A percentile compares a stretch with the other conserved stretches of the same genome.
These are phyloP conservation scores for Ictidomys tridecemlineatus DNA, from an alignment of 2,113 vertebrate species.

Conservation along the genomic window DNA sequence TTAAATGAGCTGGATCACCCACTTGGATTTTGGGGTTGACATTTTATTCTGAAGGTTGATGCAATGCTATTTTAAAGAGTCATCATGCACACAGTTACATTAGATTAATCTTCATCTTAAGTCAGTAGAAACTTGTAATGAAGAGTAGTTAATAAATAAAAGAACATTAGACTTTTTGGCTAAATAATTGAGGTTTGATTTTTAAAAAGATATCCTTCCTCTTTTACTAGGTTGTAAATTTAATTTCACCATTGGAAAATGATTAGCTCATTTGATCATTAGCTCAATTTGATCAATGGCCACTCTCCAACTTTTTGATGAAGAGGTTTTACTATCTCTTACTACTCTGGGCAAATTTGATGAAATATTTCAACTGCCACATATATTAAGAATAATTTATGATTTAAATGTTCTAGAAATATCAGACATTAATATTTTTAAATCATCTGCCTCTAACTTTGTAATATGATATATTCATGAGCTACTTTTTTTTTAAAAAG, in stretches of 20 bases:
- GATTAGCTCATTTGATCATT: neutral
- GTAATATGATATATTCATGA: slow-evolving; percentile 23
- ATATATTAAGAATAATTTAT: slow-evolving; percentile 49
- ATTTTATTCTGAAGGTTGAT: slow-evolving; percentile 71
- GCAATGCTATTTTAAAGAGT: slow-evolving; percentile 57
- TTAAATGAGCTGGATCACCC: slow-evolving; percentile 68
- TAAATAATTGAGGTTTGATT: slow-evolving; percentile 70
- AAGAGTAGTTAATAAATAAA: slow-evolving; percentile 68
- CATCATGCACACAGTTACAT: slow-evolving; percentile 62
- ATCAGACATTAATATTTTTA: slow-evolving; percentile 60
- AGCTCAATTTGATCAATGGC: neutral
- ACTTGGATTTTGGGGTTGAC: slow-evolving; percentile 72
- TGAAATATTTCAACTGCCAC: slow-evolving; percentile 56
- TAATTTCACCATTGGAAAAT: slow-evolving; percentile 59
- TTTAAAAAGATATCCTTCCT: slow-evolving; percentile 47
- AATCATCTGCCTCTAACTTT: slow-evolving; percentile 43
- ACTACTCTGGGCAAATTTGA: slow-evolving; percentile 53
- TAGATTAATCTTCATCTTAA: slow-evolving; percentile 67
- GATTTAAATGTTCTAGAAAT: slow-evolving; percentile 58
- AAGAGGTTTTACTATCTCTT: slow-evolving; percentile 57
- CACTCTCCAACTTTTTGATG: neutral
- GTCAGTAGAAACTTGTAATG: slow-evolving; percentile 55
- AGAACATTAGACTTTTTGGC: slow-evolving; percentile 60
- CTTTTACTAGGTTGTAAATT: slow-evolving; percentile 66
- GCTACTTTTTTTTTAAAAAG: slow-evolving; percentile 24